A percentile compares a stretch with the other conserved stretches of the same genome.
These are phyloP conservation scores for Darevskia mixta DNA, from an alignment of 2,797 vertebrate genomes.

Conservation along the genomic window DNA sequence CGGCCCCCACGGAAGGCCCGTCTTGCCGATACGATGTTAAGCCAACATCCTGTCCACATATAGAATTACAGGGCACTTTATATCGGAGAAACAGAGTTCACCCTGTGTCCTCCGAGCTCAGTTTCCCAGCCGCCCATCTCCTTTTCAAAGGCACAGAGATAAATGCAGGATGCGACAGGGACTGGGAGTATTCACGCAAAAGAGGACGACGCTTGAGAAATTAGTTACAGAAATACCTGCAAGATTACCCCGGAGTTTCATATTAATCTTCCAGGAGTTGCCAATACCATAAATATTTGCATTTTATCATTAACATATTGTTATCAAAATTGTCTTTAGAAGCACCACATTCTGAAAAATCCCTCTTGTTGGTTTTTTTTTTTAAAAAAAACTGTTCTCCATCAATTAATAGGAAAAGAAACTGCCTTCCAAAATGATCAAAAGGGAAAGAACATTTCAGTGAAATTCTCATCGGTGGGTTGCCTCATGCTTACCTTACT, in stretches of 20 bases:
- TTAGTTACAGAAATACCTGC: neutral
- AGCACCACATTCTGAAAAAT: neutral
- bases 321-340: neutral
- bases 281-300: neutral
- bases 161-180: neutral
- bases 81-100: neutral
- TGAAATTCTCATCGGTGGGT: too few relatives aligned
- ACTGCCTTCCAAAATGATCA: too few relatives aligned
- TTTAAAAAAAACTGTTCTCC: too few relatives aligned
- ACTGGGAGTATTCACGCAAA: too few relatives aligned
- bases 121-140: neutral
- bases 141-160: neutral
- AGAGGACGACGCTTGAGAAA: neutral
- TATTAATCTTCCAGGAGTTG: neutral
- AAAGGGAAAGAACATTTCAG: too few relatives aligned
- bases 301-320: neutral
- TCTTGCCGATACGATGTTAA: neutral
- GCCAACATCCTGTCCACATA: constrained; percentile 10
- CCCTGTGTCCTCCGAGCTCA: neutral
- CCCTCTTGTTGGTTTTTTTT: too few relatives aligned
- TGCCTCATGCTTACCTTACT: too few relatives aligned
- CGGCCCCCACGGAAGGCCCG: neutral
- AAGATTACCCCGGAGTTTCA: neutral
- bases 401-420: too few relatives aligned
- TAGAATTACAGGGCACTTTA: neutral